Evolutionary conservation across 1,140 invertebrate species (phyloP).

Genomic region (Scaptomyza hsui): DNA sequence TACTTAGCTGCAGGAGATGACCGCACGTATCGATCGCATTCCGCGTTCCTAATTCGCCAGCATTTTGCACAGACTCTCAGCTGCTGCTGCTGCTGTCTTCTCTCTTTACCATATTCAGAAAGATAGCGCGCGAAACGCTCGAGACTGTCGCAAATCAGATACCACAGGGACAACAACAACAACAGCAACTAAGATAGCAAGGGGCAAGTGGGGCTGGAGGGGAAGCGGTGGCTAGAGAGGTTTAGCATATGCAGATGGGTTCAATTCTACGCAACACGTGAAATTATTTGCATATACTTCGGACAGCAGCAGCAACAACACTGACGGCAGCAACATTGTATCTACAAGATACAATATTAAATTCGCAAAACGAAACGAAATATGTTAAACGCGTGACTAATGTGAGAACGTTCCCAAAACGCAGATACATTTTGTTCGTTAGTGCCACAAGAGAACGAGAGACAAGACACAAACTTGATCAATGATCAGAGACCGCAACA

Average conservation of each 20-base stretch:
- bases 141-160: conserved; percentile 82
- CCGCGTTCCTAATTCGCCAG: conserved; percentile 80
- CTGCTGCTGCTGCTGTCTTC: neutral
- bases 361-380: conserved; percentile 64
- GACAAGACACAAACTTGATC: conserved; percentile 50
- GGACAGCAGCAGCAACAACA: neutral
- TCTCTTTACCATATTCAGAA: conserved; percentile 74
- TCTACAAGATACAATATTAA: conserved; percentile 72
- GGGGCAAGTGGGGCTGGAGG: too few relatives aligned
- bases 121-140: conserved; percentile 54
- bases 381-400: conserved; percentile 82
- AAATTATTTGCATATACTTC: conserved; percentile 74
- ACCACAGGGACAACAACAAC: conserved; percentile 26
- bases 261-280: conserved; percentile 60
- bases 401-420: conserved; percentile 73
- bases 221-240: too few relatives aligned
- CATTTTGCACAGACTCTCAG: conserved; percentile 66
- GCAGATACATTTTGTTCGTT: conserved; percentile 74
- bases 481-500: conserved; percentile 65
- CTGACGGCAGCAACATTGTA: conserved; percentile 19
- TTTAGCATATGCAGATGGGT: conserved; percentile 77
- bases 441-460: conserved; percentile 12
- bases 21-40: conserved; percentile 81
- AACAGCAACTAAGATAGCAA: conserved; percentile 1
- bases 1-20: conserved; percentile 55